Base-by-base conservation (phyloP, 1,140 invertebrate genomes). In the Nebria ingens region DNA sequence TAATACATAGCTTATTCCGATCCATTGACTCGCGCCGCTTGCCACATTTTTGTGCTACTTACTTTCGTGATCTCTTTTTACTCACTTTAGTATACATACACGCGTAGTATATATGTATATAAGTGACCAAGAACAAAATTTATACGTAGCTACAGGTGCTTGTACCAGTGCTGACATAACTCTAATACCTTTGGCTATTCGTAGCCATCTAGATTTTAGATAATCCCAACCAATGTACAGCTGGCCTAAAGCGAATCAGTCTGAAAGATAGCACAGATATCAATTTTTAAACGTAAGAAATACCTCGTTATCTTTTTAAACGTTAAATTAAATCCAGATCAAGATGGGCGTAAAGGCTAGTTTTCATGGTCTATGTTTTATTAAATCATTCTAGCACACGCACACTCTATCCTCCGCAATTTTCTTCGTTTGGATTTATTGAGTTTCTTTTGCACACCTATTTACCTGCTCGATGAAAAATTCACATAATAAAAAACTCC, bases 241-340 rank as follows among this genome's bases (percentile, higher is more conserved):
- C 40, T 17, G 40, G 40, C 40, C 40, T 45, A 45, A 17, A 45
- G 40, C 40, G 25, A 34, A 34, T 34, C 25, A 34, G 25, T 34
- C 25, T n/a, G 6, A n/a, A 4, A 12, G 40, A 45, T 45, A 45
- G 6, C 40, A 45, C 40, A 45, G 40, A 45, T 45, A 45, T 45
- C 40, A 45, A 45, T 45, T 45, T 45, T 45, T 45, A 45, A 45
- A 45, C 40, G 40, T 45, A 45, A 45, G 6, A 45, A 45, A 45
- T 45, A 45, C 40, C 40, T 45, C 15, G 40, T 45, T 45, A 45
- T 45, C 40, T 6, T 45, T 45, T 45, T 11, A 45, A n/a, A 45
- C 40, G 40, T 45, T 45, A 45, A 45, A 45, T 45, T 45, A 45
- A 45, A 45, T 45, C 40, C 40, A 45, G 40, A 45, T 45, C 40